Conservation (phyloP, 2,888 invertebrate genomes). For the Cabera pusaria region DNA sequence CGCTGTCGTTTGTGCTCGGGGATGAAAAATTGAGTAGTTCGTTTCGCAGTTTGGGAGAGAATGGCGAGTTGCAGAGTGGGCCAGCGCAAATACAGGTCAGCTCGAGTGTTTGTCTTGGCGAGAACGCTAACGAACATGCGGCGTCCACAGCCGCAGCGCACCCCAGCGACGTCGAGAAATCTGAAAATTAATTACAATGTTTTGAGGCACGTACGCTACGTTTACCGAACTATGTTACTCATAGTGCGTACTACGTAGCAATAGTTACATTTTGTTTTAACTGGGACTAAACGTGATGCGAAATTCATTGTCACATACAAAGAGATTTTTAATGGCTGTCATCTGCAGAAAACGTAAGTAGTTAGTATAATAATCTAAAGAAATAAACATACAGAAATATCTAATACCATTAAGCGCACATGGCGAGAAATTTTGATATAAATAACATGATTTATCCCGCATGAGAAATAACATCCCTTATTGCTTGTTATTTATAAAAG, state of each 20-base stretch:
- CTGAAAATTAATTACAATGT: constrained; percentile 45
- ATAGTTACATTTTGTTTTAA: too few species aligned
- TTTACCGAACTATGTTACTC: too few species aligned
- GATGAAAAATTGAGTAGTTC: constrained; percentile 57
- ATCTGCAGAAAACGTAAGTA: too few species aligned
- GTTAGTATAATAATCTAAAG: too few species aligned
- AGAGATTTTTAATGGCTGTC: too few species aligned
- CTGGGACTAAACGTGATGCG: too few species aligned
- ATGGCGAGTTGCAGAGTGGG: constrained; percentile 64
- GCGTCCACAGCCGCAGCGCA: constrained; percentile 46
- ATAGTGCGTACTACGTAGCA: too few species aligned
- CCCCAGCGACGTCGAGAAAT: constrained; percentile 55
- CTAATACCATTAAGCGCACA: constrained; percentile 3
- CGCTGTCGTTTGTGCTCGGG: constrained; percentile 38
- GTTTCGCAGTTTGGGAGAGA: constrained; percentile 47
- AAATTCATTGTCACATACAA: too few species aligned
- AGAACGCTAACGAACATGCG: constrained; percentile 52
- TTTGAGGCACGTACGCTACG: too few species aligned
- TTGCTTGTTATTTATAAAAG: constrained; percentile 23
- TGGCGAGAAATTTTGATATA: constrained; percentile 14
- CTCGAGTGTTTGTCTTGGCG: constrained; percentile 45
- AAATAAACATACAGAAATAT: constrained; percentile 4
- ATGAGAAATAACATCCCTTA: constrained; percentile 23
- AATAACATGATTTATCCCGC: constrained; percentile 18
- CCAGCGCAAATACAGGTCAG: constrained; percentile 60